A percentile compares a stretch with the other conserved stretches of the same genome.
Conservation (phyloP, 1,140 invertebrate genomes). For the Brachionus rotundiformis region DNA sequence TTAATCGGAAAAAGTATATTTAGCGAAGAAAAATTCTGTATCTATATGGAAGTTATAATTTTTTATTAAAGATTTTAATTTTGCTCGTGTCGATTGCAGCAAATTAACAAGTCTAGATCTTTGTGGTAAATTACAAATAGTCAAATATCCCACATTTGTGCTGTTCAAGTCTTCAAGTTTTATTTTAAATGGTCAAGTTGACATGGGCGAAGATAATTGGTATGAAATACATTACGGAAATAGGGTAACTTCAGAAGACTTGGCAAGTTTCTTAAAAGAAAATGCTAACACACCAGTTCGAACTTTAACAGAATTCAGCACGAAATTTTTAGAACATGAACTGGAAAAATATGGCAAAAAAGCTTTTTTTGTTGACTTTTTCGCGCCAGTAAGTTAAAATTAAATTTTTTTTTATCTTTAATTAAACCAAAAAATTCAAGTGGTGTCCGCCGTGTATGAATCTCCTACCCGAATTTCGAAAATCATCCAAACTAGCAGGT, state of each 20-base stretch:
- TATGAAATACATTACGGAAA: slow-evolving; percentile 56
- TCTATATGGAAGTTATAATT: neutral
- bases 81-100: slow-evolving; percentile 70
- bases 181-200: slow-evolving; percentile 72
- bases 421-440: slow-evolving; percentile 58
- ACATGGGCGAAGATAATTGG: slow-evolving; percentile 64
- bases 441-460: slow-evolving; percentile 81
- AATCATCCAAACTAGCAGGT: slow-evolving; percentile 67
- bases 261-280: slow-evolving; percentile 72
- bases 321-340: slow-evolving; percentile 59
- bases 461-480: slow-evolving; percentile 73
- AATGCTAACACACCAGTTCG: slow-evolving; percentile 70
- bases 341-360: slow-evolving; percentile 61
- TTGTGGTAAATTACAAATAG: slow-evolving; percentile 67
- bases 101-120: slow-evolving; percentile 57
- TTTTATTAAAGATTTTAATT: slow-evolving; percentile 55
- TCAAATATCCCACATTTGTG: slow-evolving; percentile 72
- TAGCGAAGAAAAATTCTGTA: neutral
- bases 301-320: slow-evolving; percentile 69
- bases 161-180: slow-evolving; percentile 69
- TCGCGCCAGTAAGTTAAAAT: slow-evolving; percentile 67
- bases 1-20: slow-evolving; percentile 62
- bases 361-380: slow-evolving; percentile 77
- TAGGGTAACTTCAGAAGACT: slow-evolving; percentile 69
- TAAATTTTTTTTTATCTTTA: neutral